Percentiles rank a stretch among this genome's conserved stretches.
Evolutionary conservation across 1,140 invertebrate species (phyloP).

Genomic region (Pachypsylla venusta): DNA sequence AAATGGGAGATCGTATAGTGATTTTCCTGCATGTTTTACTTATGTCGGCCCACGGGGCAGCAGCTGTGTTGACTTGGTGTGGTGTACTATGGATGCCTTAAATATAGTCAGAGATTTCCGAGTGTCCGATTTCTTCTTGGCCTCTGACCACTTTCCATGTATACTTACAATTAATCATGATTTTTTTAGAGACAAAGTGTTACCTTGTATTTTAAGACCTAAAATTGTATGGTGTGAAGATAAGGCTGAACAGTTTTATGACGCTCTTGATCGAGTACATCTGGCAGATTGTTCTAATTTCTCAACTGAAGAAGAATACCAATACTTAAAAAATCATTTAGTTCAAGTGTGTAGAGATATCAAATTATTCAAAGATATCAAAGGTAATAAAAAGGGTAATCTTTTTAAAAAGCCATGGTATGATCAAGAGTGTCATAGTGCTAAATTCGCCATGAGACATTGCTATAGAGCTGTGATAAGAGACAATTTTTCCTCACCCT

Average conservation of each 20-base stretch:
- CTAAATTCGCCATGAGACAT: neutral
- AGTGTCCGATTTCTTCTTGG: neutral
- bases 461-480: neutral
- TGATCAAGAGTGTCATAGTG: neutral
- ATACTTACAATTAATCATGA: neutral
- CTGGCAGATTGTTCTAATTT: neutral
- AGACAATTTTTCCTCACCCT: neutral
- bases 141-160: constrained; percentile 5
- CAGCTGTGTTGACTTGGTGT: constrained; percentile 4
- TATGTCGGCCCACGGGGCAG: neutral
- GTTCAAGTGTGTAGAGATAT: neutral
- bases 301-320: neutral
- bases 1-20: neutral
- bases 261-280: neutral
- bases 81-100: neutral
- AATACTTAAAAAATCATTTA: neutral
- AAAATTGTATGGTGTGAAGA: neutral
- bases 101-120: neutral
- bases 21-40: neutral
- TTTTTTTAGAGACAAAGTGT: neutral
- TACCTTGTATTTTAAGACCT: neutral
- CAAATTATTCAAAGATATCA: neutral
- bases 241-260: neutral
- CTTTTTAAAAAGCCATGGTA: neutral
- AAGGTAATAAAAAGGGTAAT: neutral